A percentile compares a stretch with the other conserved stretches of the same genome.
phyloP scores from a whole-genome alignment of 2,888 invertebrate species.

The Andrena fulva region DNA sequence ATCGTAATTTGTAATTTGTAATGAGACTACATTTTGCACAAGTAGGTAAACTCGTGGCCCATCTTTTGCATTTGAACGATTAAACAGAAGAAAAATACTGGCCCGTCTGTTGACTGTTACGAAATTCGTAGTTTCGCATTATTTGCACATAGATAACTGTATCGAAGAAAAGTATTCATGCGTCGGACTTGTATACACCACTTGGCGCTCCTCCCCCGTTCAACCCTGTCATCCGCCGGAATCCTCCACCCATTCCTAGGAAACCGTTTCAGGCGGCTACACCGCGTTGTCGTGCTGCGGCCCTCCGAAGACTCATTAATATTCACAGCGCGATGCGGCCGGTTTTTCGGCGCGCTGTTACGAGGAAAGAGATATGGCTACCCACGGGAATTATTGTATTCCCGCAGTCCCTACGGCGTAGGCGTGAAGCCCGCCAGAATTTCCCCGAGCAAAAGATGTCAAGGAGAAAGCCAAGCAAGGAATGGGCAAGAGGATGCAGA shows the following conservation, averaged over 20 bases:
- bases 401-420: slow-evolving; percentile 64
- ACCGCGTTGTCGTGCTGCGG: slow-evolving; percentile 31
- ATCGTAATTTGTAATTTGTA: too few relatives aligned
- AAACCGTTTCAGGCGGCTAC: slow-evolving; percentile 48
- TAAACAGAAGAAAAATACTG: too few relatives aligned
- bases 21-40: too few relatives aligned
- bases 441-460: slow-evolving; percentile 33
- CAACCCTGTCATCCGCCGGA: slow-evolving; percentile 44
- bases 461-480: slow-evolving; percentile 12
- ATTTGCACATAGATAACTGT: background rate
- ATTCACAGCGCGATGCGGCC: slow-evolving; percentile 80
- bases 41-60: too few relatives aligned
- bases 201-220: slow-evolving; percentile 26
- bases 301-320: slow-evolving; percentile 77
- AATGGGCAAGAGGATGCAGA: background rate
- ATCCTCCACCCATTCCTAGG: slow-evolving; percentile 34
- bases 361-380: slow-evolving; percentile 81
- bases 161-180: slow-evolving; percentile 70
- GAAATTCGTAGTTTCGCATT: background rate
- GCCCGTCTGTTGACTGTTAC: too few relatives aligned
- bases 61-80: too few relatives aligned
- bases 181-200: slow-evolving; percentile 69
- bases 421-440: slow-evolving; percentile 51
- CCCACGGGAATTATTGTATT: slow-evolving; percentile 79
- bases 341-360: slow-evolving; percentile 81